Conservation (phyloP, 2,888 invertebrate species). For the Epirrita christyi region DNA sequence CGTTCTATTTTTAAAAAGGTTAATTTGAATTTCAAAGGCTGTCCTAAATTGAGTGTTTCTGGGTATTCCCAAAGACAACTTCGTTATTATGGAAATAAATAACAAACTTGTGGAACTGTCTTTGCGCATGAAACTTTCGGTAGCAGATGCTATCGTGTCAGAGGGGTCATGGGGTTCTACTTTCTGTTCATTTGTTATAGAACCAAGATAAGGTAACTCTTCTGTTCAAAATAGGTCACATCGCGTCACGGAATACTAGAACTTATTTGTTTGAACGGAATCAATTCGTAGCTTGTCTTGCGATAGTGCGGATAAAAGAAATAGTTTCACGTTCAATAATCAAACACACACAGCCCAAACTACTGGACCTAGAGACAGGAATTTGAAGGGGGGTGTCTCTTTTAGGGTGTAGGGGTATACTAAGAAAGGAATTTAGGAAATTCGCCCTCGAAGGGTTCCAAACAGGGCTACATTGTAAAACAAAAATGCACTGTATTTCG, state of each 20-base stretch:
- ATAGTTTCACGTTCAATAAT: not conserved
- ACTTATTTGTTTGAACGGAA: not conserved
- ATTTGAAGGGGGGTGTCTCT: too few species aligned
- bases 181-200: constrained; percentile 8
- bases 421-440: too few species aligned
- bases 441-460: too few species aligned
- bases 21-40: constrained; percentile 38
- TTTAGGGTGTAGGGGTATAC: too few species aligned
- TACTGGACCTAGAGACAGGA: too few species aligned
- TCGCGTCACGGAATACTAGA: constrained; percentile 2
- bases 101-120: constrained; percentile 16
- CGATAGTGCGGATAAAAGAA: too few species aligned
- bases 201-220: constrained; percentile 1
- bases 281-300: not conserved
- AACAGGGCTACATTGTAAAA: too few species aligned
- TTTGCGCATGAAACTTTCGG: constrained; percentile 18
- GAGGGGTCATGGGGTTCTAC: constrained; percentile 14
- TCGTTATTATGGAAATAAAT: constrained; percentile 26
- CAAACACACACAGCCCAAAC: too few species aligned
- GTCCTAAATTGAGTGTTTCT: constrained; percentile 27
- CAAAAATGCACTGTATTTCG: too few species aligned
- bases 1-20: constrained; percentile 44
- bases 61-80: constrained; percentile 13
- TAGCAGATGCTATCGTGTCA: constrained; percentile 19
- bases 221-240: constrained; percentile 9